phyloP scores from a whole-genome alignment of 2,888 invertebrate genomes.

The Steromphala cineraria region DNA sequence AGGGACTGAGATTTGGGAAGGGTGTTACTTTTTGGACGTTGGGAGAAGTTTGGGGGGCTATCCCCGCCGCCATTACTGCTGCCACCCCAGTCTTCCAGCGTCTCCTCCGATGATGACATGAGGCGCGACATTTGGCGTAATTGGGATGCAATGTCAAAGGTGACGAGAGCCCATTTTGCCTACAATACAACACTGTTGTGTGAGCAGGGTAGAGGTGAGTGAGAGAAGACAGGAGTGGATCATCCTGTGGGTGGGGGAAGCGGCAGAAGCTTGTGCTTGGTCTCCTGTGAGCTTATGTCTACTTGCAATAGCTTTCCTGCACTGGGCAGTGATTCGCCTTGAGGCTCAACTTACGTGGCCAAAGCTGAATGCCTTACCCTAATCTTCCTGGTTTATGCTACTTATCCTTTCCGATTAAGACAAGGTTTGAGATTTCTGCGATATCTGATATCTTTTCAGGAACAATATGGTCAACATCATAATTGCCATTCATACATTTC shows the following conservation, averaged over 20 bases:
- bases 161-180: constrained; percentile 65
- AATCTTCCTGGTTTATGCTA: no score
- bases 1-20: constrained; percentile 64
- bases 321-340: no score
- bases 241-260: background rate
- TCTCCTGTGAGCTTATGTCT: no score
- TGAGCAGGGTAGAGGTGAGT: background rate
- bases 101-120: constrained; percentile 64
- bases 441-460: no score
- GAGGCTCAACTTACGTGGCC: no score
- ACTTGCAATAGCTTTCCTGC: no score
- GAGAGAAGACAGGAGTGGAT: background rate
- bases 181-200: constrained; percentile 34
- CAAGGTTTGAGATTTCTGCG: no score
- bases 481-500: no score
- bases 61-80: constrained; percentile 42
- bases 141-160: constrained; percentile 51
- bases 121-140: constrained; percentile 44
- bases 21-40: constrained; percentile 64
- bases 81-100: constrained; percentile 65
- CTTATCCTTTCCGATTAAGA: no score
- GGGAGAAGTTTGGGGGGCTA: constrained; percentile 50
- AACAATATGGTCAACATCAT: no score
- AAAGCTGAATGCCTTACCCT: no score
- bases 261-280: background rate